Percentiles rank a stretch among this genome's conserved stretches.
Conservation (phyloP, 2,113 vertebrate genomes). For the Thinocorus orbignyianus region DNA sequence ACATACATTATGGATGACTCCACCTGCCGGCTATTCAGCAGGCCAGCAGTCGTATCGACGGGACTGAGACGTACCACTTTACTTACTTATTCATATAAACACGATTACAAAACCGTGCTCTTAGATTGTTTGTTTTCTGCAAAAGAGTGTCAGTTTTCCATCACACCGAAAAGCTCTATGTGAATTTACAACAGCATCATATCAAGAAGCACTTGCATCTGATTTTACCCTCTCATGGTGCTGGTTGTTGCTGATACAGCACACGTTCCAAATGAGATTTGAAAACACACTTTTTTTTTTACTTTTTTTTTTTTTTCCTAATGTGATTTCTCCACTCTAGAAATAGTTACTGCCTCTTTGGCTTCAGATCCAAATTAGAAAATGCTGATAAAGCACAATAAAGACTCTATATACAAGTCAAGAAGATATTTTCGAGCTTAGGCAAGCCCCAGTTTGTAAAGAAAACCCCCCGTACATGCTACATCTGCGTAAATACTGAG, state of each 20-base stretch:
- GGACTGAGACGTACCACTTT: background rate
- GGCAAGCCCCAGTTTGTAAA: background rate
- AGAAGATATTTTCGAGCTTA: background rate
- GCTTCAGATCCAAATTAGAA: background rate
- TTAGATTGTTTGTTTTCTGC: background rate
- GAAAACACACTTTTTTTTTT: background rate
- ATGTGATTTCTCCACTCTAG: background rate
- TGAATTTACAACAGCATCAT: background rate
- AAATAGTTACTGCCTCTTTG: background rate
- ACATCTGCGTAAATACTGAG: background rate
- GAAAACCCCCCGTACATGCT: background rate
- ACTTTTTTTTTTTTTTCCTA: background rate
- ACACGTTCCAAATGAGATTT: background rate
- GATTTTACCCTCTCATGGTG: background rate
- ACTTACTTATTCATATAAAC: background rate
- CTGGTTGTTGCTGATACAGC: background rate
- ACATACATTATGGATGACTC: background rate
- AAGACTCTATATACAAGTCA: background rate
- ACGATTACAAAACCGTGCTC: background rate
- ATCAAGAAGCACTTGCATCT: background rate
- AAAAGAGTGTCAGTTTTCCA: background rate
- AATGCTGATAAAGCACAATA: background rate
- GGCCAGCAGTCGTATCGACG: accelerated
- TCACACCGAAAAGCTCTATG: background rate
- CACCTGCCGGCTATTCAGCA: conserved; percentile 33